Evolutionary conservation across 2,797 vertebrate species (phyloP), one percentile per base, ranked within the genome.

Genomic region (Pipistrellus pygmaeus): DNA sequence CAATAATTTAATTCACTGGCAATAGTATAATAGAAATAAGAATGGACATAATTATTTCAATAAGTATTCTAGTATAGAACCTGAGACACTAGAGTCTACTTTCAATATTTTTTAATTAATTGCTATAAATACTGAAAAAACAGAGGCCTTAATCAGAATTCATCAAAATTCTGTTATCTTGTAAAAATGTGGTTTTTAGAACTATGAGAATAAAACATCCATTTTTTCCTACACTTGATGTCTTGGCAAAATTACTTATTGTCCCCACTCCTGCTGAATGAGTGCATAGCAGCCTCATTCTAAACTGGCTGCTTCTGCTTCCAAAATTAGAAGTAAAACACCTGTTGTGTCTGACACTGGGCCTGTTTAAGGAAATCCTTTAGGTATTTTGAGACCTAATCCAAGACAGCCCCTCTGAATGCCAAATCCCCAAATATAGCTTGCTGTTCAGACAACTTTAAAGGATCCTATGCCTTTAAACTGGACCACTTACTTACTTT

Each of bases 341-440:
- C 95, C 96, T 97, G 96, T 95, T 82, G 38, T 71, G 51, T 92
- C 68, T 95, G 88, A 68, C 89, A 72, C 80, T 23, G 23, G 84
- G 75, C 35, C 84, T 96, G 84, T 90, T 91, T 87, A 91, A 95
- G 86, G 95, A 97, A 97, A 96, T 95, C 80, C 85, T 97, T 91
- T 95, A 95, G 89, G 89, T 96, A 97, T 97, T 97, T 91, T 95
- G 86, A 95, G 76, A 90, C 21, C 80, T 97, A 69, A 95, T 96
- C 91, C 96, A 96, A 95, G 38, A 91, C 81, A 94, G 95, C 94
- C 94, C 95, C 86, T 97, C 83, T 81, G 80, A 89, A 76, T 35
- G 84, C 89, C 96, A 96, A 77, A 73, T 95, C 48, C 78, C 91
- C 94, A 97, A 97, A 97, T 96, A 97, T 91, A 96, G 88, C 64